Evolutionary conservation across 1,140 invertebrate genomes (phyloP).

Genomic region (Xylocopa sonorina): DNA sequence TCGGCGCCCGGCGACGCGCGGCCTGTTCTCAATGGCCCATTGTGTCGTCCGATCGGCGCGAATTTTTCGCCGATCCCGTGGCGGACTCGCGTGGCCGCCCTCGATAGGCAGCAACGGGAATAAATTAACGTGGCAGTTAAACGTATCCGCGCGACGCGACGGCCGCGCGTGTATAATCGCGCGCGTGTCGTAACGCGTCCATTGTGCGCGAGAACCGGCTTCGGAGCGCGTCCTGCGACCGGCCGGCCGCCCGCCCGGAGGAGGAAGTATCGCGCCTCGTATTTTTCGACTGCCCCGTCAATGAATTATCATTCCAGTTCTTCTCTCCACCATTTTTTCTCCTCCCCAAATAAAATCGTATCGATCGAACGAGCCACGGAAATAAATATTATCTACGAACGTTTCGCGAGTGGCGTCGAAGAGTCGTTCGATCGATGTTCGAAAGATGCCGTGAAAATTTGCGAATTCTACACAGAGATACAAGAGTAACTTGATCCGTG

Average conservation of each 20-base stretch:
- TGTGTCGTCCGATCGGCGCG: slow-evolving; percentile 65
- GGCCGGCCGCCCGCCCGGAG: slow-evolving; percentile 15
- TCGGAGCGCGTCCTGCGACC: slow-evolving; percentile 48
- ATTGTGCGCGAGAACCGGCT: slow-evolving; percentile 74
- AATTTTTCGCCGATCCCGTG: slow-evolving; percentile 68
- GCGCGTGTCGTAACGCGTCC: slow-evolving; percentile 74
- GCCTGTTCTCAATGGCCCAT: slow-evolving; percentile 68
- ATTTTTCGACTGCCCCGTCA: slow-evolving; percentile 11
- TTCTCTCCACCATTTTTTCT: not conserved
- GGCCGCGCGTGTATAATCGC: slow-evolving; percentile 67
- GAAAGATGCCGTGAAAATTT: no score
- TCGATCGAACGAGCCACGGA: not conserved
- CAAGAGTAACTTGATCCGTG: no score
- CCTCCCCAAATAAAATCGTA: no score
- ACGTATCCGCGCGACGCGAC: slow-evolving; percentile 68
- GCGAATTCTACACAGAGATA: no score
- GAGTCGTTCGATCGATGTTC: no score
- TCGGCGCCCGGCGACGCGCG: slow-evolving; percentile 46
- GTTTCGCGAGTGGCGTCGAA: not conserved
- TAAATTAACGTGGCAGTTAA: slow-evolving; percentile 78
- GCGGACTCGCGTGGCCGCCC: slow-evolving; percentile 65
- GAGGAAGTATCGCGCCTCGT: slow-evolving; percentile 68
- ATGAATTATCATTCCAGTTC: not conserved
- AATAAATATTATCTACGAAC: not conserved
- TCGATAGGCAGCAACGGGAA: slow-evolving; percentile 75